Evolutionary conservation across 2,888 invertebrate genomes (phyloP).

Genomic region (Himalopsyche tibetana): DNA sequence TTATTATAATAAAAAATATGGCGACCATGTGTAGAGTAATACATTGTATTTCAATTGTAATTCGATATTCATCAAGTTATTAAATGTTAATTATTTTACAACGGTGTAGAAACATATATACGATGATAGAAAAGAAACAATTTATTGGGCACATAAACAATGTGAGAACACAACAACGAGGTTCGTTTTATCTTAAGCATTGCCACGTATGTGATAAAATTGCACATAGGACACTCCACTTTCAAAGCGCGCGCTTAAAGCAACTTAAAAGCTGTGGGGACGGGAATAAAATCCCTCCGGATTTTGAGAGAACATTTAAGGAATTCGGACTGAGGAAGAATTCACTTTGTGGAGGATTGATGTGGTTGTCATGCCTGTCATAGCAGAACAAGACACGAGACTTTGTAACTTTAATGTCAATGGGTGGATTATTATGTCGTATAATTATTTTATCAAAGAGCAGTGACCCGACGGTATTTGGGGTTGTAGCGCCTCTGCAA

Average conservation of each 20-base stretch:
- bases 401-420: slow-evolving; percentile 23
- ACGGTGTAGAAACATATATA: too few species aligned
- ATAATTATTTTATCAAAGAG: background rate
- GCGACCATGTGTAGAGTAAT: too few species aligned
- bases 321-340: slow-evolving; percentile 54
- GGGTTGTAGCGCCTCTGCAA: background rate
- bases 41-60: too few species aligned
- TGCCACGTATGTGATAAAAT: background rate
- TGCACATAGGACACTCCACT: background rate
- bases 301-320: slow-evolving; percentile 37
- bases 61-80: too few species aligned
- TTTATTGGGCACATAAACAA: too few species aligned
- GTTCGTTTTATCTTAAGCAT: background rate
- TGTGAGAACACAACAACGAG: too few species aligned
- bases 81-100: too few species aligned
- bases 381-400: slow-evolving; percentile 6
- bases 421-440: background rate
- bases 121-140: too few species aligned
- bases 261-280: slow-evolving; percentile 27
- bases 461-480: background rate
- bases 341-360: slow-evolving; percentile 57
- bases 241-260: background rate
- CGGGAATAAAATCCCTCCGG: slow-evolving; percentile 32
- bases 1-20: too few species aligned
- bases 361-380: slow-evolving; percentile 56